Evolutionary conservation across 2,113 vertebrate species (phyloP).

Genomic region (Pteruthius melanotis): DNA sequence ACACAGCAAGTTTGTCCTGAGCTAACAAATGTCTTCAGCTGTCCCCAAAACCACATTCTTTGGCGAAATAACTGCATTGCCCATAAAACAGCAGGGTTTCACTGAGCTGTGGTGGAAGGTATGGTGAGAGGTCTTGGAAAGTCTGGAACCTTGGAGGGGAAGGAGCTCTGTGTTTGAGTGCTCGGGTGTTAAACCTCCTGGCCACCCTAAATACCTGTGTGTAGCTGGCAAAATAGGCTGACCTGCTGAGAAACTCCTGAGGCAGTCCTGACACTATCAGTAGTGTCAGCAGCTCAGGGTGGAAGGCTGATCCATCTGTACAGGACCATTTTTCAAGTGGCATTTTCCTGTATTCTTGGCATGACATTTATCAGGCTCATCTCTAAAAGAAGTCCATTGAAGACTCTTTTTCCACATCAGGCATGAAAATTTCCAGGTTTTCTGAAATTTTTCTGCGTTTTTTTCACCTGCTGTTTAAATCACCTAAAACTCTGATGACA

Average conservation of each 20-base stretch:
- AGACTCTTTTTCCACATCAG: neutral
- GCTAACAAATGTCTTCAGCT: neutral
- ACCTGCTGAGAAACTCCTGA: neutral
- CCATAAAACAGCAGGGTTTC: neutral
- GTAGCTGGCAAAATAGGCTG: neutral
- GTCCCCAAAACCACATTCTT: neutral
- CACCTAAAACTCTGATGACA: neutral
- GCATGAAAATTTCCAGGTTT: neutral
- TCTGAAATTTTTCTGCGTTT: neutral
- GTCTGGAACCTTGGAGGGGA: neutral
- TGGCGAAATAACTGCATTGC: neutral
- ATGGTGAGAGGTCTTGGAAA: neutral
- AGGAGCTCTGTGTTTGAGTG: neutral
- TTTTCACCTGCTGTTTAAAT: neutral
- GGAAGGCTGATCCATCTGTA: neutral
- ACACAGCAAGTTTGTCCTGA: neutral
- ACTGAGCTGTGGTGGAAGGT: neutral
- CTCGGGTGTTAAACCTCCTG: neutral
- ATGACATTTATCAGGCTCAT: neutral
- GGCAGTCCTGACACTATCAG: neutral
- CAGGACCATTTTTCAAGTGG: neutral
- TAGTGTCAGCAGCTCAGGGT: neutral
- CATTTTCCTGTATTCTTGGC: neutral
- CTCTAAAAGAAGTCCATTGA: neutral
- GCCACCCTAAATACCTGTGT: neutral